A percentile compares a stretch with the other conserved stretches of the same genome.
phyloP scores from a whole-genome alignment of 2,797 vertebrate genomes.

The Tauraco hartlaubi region DNA sequence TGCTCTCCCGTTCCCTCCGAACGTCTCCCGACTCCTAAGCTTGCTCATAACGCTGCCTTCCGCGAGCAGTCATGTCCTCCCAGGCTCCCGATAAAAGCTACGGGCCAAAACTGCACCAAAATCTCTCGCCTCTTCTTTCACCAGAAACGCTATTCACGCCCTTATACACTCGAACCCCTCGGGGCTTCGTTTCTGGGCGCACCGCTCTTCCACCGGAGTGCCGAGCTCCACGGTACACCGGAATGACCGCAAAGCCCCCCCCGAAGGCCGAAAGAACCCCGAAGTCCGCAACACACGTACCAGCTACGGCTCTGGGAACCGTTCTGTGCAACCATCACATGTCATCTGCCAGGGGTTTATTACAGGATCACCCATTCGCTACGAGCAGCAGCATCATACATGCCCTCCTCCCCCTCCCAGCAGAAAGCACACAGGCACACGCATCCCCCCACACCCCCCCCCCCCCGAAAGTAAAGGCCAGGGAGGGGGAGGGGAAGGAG shows the following conservation, averaged over 20 bases:
- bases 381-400: neutral
- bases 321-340: neutral
- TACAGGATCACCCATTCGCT: neutral
- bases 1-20: neutral
- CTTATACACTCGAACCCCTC: neutral
- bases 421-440: neutral
- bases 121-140: neutral
- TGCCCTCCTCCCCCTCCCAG: neutral
- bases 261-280: neutral
- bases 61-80: conserved; percentile 33
- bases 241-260: neutral
- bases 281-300: neutral
- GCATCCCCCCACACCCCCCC: neutral
- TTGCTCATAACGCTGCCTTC: conserved; percentile 35
- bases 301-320: neutral
- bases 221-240: neutral
- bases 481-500: neutral
- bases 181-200: neutral
- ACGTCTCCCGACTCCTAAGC: neutral
- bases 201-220: neutral
- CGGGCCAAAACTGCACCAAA: neutral
- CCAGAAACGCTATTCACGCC: neutral
- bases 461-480: neutral
- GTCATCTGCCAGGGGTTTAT: neutral
- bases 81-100: neutral